Evolutionary conservation across 1,140 invertebrate genomes (phyloP).

Genomic region (Copidosoma floridanum): DNA sequence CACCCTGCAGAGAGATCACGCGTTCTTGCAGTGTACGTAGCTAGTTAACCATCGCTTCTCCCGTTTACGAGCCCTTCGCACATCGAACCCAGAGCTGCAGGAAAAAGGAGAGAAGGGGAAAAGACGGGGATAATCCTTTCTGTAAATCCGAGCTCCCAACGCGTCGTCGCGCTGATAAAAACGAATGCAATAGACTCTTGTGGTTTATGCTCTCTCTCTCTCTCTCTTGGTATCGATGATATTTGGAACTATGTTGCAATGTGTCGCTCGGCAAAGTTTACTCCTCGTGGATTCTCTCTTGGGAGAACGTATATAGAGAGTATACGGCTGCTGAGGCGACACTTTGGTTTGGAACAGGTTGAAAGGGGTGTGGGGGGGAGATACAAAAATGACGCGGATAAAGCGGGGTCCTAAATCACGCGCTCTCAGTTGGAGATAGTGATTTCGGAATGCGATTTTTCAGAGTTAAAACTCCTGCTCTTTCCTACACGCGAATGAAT

Average conservation of each 20-base stretch:
- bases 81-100: too few relatives aligned
- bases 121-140: constrained; percentile 20
- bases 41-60: neutral
- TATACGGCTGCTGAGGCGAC: too few relatives aligned
- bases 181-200: neutral
- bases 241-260: neutral
- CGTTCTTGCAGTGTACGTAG: too few relatives aligned
- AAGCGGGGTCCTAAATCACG: too few relatives aligned
- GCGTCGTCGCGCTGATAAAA: constrained; percentile 14
- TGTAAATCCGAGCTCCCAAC: constrained; percentile 16
- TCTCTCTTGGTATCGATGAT: constrained; percentile 7
- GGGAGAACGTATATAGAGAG: neutral
- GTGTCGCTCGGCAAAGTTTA: neutral
- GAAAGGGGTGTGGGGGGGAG: too few relatives aligned
- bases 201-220: neutral
- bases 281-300: neutral
- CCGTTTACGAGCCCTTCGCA: constrained; percentile 11
- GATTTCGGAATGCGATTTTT: too few relatives aligned
- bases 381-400: too few relatives aligned
- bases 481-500: too few relatives aligned
- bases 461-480: too few relatives aligned
- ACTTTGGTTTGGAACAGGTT: too few relatives aligned
- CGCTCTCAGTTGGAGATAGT: too few relatives aligned
- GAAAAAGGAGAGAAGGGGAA: too few relatives aligned
- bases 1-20: neutral